phyloP scores from a whole-genome alignment of 2,888 invertebrate species.

The Boloria selene region DNA sequence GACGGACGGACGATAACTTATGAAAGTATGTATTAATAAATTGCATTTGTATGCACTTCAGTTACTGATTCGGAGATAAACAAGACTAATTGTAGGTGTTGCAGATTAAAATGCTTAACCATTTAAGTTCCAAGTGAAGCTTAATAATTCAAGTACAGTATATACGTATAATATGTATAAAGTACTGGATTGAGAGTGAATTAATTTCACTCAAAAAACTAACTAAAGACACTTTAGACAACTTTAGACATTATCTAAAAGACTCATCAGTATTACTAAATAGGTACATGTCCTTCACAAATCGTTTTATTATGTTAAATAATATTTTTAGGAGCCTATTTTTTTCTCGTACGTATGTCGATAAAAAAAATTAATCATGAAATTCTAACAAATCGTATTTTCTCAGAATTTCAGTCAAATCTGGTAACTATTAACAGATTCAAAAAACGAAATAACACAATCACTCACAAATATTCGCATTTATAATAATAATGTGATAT shows the following conservation, averaged over 20 bases:
- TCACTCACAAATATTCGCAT: no score
- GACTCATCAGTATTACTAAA: not conserved
- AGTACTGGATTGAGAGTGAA: not conserved
- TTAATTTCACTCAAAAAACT: slow-evolving; percentile 18
- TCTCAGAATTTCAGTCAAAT: no score
- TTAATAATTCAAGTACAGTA: not conserved
- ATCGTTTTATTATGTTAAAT: not conserved
- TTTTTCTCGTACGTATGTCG: no score
- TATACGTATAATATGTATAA: not conserved
- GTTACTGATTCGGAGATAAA: no score
- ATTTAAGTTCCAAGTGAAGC: slow-evolving; percentile 1
- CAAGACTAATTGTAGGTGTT: no score
- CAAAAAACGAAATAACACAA: no score
- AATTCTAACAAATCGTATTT: no score
- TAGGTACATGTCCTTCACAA: slow-evolving; percentile 6
- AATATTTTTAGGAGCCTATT: not conserved
- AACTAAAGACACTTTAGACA: no score
- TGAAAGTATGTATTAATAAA: not conserved
- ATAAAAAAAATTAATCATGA: no score
- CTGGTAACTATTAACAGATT: no score
- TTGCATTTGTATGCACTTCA: no score
- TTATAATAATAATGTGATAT: not conserved
- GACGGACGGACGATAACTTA: not conserved
- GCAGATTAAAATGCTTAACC: slow-evolving; percentile 1
- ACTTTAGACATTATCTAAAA: slow-evolving; percentile 8